Evolutionary conservation across 2,113 vertebrate genomes (phyloP), one percentile per base, ranked within the genome.

Genomic region (Chaetops frenatus): DNA sequence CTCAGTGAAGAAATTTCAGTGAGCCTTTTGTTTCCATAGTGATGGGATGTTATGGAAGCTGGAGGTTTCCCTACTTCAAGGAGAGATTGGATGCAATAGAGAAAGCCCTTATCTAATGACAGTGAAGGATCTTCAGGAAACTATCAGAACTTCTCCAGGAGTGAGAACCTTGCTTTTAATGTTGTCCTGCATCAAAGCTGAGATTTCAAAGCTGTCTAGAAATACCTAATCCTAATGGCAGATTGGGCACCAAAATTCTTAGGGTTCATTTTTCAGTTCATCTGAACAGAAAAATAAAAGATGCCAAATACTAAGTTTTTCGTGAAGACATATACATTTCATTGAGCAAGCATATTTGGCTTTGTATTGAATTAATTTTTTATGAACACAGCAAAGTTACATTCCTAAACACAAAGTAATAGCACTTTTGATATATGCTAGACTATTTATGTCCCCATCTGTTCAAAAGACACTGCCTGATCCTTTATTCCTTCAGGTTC

Each of bases 201-300:
- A 80, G n/a, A 58, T 77, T 85, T 83, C 65, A 91, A 69, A 96
- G 28, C 36, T 50, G 14, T 35, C 48, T 48, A 53, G 40, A 84
- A 60, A 73, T 15, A 67, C 10, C 44, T 40, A 47, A 56, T 23
- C 12, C n/a, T 50, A 80, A 45, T 36, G 45, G 19, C 50, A 92
- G 20, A 53, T 28, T 42, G 9, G 40, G 44, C 29, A 72, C 10
- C 54, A 81, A 58, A 69, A 72, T 58, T 27, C 33, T 35, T 73
- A 69, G 12, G 18, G 47, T 51, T 76, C 16, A 45, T 79, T 92
- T 95, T 61, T 65, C 60, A 81, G 71, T 90, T 96, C 95, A 84
- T 90, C 86, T 94, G 95, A 95, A 95, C 23, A 91, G 77, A 96
- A 95, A 73, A 86, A 86, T 83, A 94, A 93, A 87, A 94, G 40